Evolutionary conservation across 2,888 invertebrate species (phyloP), one percentile per base, ranked within the genome.

Genomic region (Pyrrhosoma nymphula): DNA sequence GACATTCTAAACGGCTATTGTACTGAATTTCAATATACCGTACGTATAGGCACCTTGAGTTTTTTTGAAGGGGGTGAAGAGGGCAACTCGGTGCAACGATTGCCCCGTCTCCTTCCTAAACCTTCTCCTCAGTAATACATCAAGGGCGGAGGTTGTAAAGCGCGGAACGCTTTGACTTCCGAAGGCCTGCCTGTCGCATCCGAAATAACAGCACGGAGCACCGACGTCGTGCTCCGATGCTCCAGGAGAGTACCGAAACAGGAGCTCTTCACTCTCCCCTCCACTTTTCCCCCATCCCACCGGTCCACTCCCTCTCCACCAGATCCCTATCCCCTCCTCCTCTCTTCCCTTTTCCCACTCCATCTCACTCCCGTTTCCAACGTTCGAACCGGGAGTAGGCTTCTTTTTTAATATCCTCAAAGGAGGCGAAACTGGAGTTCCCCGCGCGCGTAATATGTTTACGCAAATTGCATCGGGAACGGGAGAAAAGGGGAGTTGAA

Each of bases 361-460:
- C 69, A 69, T n/a, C 69, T 3, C 26, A 8, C 23, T 69, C 69
- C 23, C 20, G 8, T 35, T n/a, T n/a, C 82, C 26, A 0, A 30
- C 35, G 82, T 35, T 82, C 82, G 30, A 30, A 16, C 82, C 82
- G 0, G 35, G 16, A 82, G 82, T 14, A 35, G 18, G 82, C 16
- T 35, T 18, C 26, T 82, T 82, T 35, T 82, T 82, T 82, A 82
- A 82, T 82, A 82, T 82, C 82, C 82, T 82, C 82, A 82, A 82
- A 82, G 82, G 82, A 82, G 82, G 35, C 82, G 82, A 82, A 82
- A 82, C 82, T 82, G 82, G 82, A 82, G 82, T 82, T 35, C 82
- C 82, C 30, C 30, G 35, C 82, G 82, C 82, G 82, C 30, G 82
- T 82, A 82, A 82, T 82, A 82, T 82, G 82, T 82, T 82, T 82